These are phyloP conservation scores for Diachasmimorpha longicaudata DNA, from an alignment of 1,140 invertebrate species.

Conservation along the genomic window DNA sequence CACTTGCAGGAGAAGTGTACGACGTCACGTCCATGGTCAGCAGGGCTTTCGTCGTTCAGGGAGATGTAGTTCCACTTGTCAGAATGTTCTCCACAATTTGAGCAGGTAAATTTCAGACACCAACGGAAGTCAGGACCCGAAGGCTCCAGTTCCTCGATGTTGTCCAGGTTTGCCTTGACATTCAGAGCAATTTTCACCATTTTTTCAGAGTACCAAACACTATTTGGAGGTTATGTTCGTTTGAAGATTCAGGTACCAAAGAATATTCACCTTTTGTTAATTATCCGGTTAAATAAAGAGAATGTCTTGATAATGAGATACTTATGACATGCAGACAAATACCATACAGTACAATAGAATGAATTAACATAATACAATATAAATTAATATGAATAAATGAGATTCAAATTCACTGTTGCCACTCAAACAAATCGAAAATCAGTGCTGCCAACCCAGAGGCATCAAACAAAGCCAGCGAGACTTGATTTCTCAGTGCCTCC, in stretches of 20 bases:
- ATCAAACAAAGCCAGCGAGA: too few species aligned
- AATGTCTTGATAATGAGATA: too few species aligned
- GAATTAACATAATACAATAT: too few species aligned
- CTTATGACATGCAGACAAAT: too few species aligned
- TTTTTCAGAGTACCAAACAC: slow-evolving; percentile 32
- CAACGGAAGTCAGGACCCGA: slow-evolving; percentile 71
- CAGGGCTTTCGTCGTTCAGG: slow-evolving; percentile 70
- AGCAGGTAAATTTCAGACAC: slow-evolving; percentile 78
- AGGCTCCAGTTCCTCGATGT: slow-evolving; percentile 71
- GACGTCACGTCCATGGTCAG: slow-evolving; percentile 75
- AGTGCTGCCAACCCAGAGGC: too few species aligned
- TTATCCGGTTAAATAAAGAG: too few species aligned
- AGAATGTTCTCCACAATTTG: slow-evolving; percentile 79
- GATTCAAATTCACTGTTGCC: too few species aligned
- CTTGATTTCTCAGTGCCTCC: neutral
- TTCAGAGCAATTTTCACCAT: slow-evolving; percentile 77
- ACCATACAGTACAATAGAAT: too few species aligned
- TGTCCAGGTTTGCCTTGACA: slow-evolving; percentile 72
- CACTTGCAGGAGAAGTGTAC: slow-evolving; percentile 86
- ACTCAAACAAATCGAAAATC: too few species aligned
- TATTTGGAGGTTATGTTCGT: neutral
- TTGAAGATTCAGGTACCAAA: neutral
- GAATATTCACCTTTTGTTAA: too few species aligned
- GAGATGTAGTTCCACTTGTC: slow-evolving; percentile 83
- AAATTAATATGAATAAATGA: too few species aligned